A percentile compares a stretch with the other conserved stretches of the same genome.
Conservation (phyloP, 2,888 invertebrate genomes). For the Seladonia tumulorum region DNA sequence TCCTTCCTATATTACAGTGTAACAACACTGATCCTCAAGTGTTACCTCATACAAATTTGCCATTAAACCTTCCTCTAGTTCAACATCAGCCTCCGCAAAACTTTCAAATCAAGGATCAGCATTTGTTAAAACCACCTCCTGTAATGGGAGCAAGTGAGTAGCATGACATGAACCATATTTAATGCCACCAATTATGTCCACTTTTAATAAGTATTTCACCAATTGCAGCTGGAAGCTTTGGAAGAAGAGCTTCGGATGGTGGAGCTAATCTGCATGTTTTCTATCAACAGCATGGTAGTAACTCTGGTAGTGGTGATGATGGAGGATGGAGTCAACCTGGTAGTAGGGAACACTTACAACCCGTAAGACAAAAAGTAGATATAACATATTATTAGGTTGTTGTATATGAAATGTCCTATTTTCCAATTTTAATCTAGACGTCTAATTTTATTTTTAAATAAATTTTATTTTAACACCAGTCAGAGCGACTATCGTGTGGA, state of each 20-base stretch:
- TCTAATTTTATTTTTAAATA: no score
- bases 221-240: conserved; percentile 90
- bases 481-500: no score
- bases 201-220: conserved; percentile 25
- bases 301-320: conserved; percentile 81
- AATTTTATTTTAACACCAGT: no score
- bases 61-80: conserved; percentile 92
- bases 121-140: conserved; percentile 96
- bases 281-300: conserved; percentile 84
- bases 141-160: conserved; percentile 92
- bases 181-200: background rate
- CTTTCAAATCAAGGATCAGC: conserved; percentile 96
- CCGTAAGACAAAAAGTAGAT: conserved; percentile 78
- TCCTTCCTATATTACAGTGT: conserved; percentile 79
- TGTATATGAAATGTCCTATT: background rate
- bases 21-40: conserved; percentile 85
- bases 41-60: conserved; percentile 92
- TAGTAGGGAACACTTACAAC: conserved; percentile 86
- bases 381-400: conserved; percentile 6
- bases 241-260: conserved; percentile 97
- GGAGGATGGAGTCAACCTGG: conserved; percentile 86
- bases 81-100: conserved; percentile 93
- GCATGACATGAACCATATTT: conserved; percentile 4
- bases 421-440: no score
- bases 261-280: conserved; percentile 95